Evolutionary conservation across 2,888 invertebrate genomes (phyloP).

Genomic region (Rhamphomyia laevipes): DNA sequence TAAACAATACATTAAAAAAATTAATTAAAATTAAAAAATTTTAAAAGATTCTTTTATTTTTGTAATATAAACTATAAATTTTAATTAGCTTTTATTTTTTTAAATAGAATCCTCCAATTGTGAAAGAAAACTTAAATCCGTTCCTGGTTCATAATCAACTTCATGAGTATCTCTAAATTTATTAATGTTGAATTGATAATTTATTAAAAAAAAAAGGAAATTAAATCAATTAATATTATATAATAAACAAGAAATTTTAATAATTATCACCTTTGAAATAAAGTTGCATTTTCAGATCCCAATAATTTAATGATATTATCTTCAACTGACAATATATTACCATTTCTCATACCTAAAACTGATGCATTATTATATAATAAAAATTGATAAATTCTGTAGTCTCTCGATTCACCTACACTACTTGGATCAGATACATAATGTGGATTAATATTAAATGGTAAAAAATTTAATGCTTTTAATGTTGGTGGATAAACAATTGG

Average conservation of each 20-base stretch:
- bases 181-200: neutral
- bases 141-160: neutral
- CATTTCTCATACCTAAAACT: conserved; percentile 63
- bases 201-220: neutral
- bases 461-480: conserved; percentile 54
- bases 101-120: no score
- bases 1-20: no score
- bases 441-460: conserved; percentile 77
- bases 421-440: conserved; percentile 60
- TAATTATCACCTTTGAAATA: conserved; percentile 49
- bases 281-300: conserved; percentile 49
- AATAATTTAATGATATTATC: conserved; percentile 47
- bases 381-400: conserved; percentile 59
- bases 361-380: conserved; percentile 45
- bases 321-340: conserved; percentile 50
- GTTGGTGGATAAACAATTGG: conserved; percentile 66
- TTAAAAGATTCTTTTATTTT: no score
- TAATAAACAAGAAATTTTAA: no score
- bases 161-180: conserved; percentile 23
- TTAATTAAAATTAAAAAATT: no score
- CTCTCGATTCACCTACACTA: conserved; percentile 60
- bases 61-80: no score
- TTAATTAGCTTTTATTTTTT: no score
- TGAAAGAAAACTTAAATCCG: neutral
- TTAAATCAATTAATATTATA: no score